Base-by-base conservation (phyloP, 1,140 invertebrate genomes). In the Eumaeus atala region DNA sequence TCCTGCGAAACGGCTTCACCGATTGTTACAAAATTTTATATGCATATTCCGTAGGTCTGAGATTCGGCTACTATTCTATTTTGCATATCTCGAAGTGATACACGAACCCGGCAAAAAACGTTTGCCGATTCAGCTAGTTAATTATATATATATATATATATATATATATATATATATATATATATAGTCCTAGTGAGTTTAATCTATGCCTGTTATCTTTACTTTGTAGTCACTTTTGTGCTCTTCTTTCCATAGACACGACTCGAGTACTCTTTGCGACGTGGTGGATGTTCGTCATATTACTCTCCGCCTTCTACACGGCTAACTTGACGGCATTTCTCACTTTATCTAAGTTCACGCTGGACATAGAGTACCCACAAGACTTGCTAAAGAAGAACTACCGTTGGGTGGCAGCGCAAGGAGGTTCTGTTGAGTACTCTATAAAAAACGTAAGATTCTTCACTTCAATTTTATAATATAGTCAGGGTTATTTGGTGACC, bases 241-340 rank as follows among this genome's bases (percentile, higher is more conserved):
- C 2, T 28, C 21, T 28, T 28, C 2, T 28, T 72, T 54, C 79
- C 88, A 12, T 72, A 96, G 95, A 95, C 85, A 93, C 94, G 9
- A 92, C 93, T 1, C 87, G 95, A 37, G 84, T 97, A 21, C 84
- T 96, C 3, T 96, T 96, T 77, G 94, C 95, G 14, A 95, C 94
- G 0, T 97, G 95, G 95, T 96, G 95, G 95, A 90, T 97, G 48
- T 96, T 96, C 74, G 94, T 95, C 51, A 93, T 95, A 37, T 91
- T 96, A 52, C 74, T 97, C 12, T 96, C 95, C 0, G 93, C 95
- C n/a, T 97, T 96, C 80, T 97, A 97, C 77, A 97, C 95, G 3
- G 95, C 95, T 1, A 96, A 97, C 83, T 88, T 97, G 54, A 97
- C 95, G 0, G 95, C 95, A 17, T 96, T 96, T 72, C 88, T 97